Conservation (phyloP, 2,888 invertebrate genomes). For the Craniophora ligustri region DNA sequence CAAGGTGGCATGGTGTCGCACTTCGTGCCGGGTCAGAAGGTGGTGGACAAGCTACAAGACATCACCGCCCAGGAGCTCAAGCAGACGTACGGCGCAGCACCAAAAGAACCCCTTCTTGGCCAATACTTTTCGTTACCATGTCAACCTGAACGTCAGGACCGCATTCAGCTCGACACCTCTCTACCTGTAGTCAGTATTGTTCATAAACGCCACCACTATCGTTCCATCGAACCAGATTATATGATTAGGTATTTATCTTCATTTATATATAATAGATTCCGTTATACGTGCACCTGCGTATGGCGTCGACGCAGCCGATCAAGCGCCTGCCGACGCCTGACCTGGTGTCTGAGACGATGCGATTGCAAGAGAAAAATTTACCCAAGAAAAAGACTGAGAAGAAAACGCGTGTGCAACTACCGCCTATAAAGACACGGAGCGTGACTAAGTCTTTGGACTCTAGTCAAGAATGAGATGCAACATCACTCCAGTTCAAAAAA, state of each 20-base stretch:
- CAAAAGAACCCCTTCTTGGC: slow-evolving; percentile 89
- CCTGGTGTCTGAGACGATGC: slow-evolving; percentile 79
- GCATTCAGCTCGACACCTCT: slow-evolving; percentile 89
- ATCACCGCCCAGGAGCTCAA: slow-evolving; percentile 78
- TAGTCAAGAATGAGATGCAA: neutral
- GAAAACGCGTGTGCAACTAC: neutral
- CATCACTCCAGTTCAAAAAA: neutral
- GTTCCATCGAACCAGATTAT: neutral
- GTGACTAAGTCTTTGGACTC: too few relatives aligned
- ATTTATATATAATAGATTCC: slow-evolving; percentile 87
- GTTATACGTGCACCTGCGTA: slow-evolving; percentile 90
- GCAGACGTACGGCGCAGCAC: slow-evolving; percentile 86
- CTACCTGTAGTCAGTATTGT: slow-evolving; percentile 80
- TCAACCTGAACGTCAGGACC: slow-evolving; percentile 82
- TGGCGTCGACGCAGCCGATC: slow-evolving; percentile 88
- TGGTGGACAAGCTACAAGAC: slow-evolving; percentile 75
- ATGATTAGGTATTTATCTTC: neutral
- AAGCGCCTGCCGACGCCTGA: slow-evolving; percentile 88
- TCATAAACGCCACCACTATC: neutral
- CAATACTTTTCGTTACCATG: slow-evolving; percentile 87
- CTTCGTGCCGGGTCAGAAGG: slow-evolving; percentile 84
- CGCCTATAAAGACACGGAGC: neutral
- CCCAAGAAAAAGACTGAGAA: neutral
- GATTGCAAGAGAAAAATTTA: slow-evolving; percentile 55
- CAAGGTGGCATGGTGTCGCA: slow-evolving; percentile 83